A percentile compares a stretch with the other conserved stretches of the same genome.
Evolutionary conservation across 2,888 invertebrate genomes (phyloP).

Genomic region (Ypsolopha scabrella): DNA sequence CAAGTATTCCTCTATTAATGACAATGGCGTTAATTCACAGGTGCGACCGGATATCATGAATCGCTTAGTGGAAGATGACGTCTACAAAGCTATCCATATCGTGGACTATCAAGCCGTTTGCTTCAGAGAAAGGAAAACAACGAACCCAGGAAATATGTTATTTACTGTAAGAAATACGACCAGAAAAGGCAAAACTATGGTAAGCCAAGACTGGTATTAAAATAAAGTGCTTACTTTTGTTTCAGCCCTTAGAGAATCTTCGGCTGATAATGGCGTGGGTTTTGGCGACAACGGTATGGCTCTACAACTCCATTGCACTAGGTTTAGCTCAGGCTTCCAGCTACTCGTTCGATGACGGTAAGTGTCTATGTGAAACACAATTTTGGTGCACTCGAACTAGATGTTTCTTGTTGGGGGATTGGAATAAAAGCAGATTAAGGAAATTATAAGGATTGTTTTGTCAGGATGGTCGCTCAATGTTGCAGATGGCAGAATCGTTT

Average conservation of each 20-base stretch:
- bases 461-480: conserved; percentile 15
- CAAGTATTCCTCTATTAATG: too few species aligned
- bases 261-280: conserved; percentile 70
- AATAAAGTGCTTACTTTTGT: conserved; percentile 9
- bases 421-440: neutral
- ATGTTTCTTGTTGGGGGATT: neutral
- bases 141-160: conserved; percentile 71
- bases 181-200: neutral
- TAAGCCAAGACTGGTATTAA: neutral
- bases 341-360: conserved; percentile 56
- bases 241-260: conserved; percentile 72
- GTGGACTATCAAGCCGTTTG: conserved; percentile 94
- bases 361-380: conserved; percentile 12
- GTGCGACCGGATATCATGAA: conserved; percentile 81
- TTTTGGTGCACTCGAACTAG: neutral
- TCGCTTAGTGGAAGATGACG: conserved; percentile 77
- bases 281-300: conserved; percentile 66
- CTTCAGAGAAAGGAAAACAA: conserved; percentile 75
- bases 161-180: conserved; percentile 63
- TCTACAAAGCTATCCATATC: conserved; percentile 80
- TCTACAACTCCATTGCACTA: conserved; percentile 66
- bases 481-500: conserved; percentile 20
- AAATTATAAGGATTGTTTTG: neutral
- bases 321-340: conserved; percentile 61
- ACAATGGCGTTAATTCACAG: conserved; percentile 19